Conservation (phyloP, 2,797 vertebrate species). For the Hipposideros larvatus region DNA sequence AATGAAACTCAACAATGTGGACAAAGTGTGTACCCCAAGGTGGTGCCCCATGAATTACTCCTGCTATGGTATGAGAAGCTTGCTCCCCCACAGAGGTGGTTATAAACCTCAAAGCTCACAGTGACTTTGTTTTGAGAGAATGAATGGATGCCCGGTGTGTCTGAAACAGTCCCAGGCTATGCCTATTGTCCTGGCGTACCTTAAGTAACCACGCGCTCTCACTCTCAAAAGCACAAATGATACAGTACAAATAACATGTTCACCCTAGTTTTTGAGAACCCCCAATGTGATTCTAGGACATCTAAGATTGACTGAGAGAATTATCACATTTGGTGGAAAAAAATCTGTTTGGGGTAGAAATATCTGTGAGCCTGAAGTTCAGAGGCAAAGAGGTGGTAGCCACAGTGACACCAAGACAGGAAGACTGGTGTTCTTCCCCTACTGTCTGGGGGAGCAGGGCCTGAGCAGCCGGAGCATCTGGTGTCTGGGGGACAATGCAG, state of each 20-base stretch:
- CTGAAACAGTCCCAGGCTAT: not conserved
- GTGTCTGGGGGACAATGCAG: not conserved
- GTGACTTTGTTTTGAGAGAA: not conserved
- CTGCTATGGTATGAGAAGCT: not conserved
- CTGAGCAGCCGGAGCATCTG: not conserved
- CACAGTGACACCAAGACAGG: not conserved
- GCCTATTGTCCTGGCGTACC: not conserved
- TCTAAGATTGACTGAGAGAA: not conserved
- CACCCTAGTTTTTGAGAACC: not conserved
- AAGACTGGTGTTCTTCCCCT: not conserved
- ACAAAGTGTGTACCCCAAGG: not conserved
- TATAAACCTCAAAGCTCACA: not conserved
- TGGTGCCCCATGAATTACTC: not conserved
- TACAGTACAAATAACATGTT: not conserved
- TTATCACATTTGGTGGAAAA: not conserved
- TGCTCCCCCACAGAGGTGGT: not conserved
- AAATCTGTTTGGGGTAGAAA: not conserved
- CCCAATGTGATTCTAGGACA: not conserved
- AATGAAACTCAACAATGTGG: not conserved
- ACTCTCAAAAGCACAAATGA: not conserved
- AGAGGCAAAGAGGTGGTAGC: not conserved
- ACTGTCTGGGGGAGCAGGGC: fast-evolving
- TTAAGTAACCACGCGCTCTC: not conserved
- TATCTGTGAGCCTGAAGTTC: not conserved
- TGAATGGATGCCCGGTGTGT: not conserved